phyloP scores from a whole-genome alignment of 2,888 invertebrate genomes.

The Philonicus albiceps region DNA sequence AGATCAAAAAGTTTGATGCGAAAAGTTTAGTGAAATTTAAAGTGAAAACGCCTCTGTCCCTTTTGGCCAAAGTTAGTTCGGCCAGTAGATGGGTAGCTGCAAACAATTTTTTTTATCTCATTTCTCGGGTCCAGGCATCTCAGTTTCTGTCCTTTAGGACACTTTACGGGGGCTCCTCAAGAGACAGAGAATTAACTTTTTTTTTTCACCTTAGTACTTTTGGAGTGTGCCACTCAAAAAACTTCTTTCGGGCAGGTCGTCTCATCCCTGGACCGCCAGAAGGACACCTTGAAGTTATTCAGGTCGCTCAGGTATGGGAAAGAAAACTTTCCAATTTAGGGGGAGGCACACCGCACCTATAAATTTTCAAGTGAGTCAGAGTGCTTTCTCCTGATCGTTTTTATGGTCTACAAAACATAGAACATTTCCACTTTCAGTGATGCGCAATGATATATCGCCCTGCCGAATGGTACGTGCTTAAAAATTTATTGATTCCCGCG shows the following conservation, averaged over 20 bases:
- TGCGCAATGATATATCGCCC: constrained; percentile 1
- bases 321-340: constrained; percentile 15
- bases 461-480: neutral
- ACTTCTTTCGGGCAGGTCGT: neutral
- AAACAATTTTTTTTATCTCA: neutral
- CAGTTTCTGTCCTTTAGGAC: neutral
- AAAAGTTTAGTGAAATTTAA: neutral
- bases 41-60: neutral
- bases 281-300: neutral
- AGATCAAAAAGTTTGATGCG: neutral
- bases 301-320: neutral
- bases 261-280: neutral
- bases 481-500: neutral
- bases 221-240: neutral
- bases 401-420: neutral
- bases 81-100: neutral
- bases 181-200: neutral
- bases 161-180: neutral
- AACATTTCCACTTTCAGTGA: neutral
- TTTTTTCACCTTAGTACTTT: neutral
- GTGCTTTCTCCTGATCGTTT: constrained; percentile 18
- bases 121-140: neutral
- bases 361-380: constrained; percentile 14
- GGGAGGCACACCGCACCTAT: constrained; percentile 5
- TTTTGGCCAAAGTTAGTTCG: neutral